Evolutionary conservation across 2,113 vertebrate genomes (phyloP).

Genomic region (Xenopus borealis): DNA sequence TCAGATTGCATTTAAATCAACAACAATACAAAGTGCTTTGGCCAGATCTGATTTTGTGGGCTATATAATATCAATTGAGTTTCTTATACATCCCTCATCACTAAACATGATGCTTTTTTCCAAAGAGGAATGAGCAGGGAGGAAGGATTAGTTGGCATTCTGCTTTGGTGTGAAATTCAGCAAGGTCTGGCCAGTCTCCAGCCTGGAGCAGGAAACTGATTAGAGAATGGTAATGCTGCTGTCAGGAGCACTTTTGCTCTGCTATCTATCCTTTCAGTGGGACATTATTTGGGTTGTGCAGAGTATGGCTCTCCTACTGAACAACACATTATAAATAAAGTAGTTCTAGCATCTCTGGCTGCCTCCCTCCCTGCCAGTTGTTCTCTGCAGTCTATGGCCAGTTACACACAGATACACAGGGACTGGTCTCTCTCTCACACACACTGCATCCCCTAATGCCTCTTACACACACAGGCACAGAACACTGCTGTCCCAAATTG

Average conservation of each 20-base stretch:
- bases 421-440: conserved; percentile 11
- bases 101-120: conserved; percentile 11
- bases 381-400: conserved; percentile 36
- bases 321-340: conserved; percentile 38
- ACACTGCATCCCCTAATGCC: neutral
- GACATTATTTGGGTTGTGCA: conserved; percentile 34
- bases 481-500: conserved; percentile 9
- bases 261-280: conserved; percentile 39
- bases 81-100: neutral
- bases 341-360: conserved; percentile 22
- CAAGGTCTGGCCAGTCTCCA: conserved; percentile 42
- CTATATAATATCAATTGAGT: neutral
- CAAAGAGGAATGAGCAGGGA: conserved; percentile 4
- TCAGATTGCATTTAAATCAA: conserved; percentile 7
- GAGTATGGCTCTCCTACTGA: conserved; percentile 25
- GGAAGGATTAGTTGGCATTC: conserved; percentile 41
- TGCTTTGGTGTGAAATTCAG: conserved; percentile 40
- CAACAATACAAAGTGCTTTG: neutral
- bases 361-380: conserved; percentile 22
- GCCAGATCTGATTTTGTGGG: neutral
- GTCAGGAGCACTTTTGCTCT: conserved; percentile 36
- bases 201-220: conserved; percentile 29
- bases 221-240: conserved; percentile 36
- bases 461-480: neutral
- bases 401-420: conserved; percentile 11